These are phyloP conservation scores for Heterotilapia buettikoferi DNA, from an alignment of 2,113 vertebrate genomes.

Conservation along the genomic window DNA sequence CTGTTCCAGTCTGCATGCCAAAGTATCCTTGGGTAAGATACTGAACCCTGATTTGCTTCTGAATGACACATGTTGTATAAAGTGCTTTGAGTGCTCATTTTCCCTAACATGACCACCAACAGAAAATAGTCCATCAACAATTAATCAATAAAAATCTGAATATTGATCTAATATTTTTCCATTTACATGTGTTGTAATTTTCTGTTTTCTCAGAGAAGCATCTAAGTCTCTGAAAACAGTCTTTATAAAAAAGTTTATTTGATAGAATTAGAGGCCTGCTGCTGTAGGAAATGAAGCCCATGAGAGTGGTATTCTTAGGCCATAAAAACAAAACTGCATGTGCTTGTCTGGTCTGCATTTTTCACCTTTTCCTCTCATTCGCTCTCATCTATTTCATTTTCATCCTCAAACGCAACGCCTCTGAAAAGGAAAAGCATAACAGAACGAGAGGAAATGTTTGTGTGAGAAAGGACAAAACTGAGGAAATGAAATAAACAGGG, in stretches of 20 bases:
- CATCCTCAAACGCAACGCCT: neutral
- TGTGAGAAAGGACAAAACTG: neutral
- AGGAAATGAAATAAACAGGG: neutral
- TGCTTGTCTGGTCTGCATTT: neutral
- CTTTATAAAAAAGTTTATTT: neutral
- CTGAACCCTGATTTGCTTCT: neutral
- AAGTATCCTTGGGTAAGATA: neutral
- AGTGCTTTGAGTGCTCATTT: neutral
- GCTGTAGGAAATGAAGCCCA: neutral
- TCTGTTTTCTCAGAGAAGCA: neutral
- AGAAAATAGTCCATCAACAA: neutral
- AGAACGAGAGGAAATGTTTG: neutral
- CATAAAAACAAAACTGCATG: neutral
- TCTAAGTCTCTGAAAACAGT: neutral
- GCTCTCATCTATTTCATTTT: neutral
- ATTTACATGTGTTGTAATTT: neutral
- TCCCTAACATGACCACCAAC: neutral
- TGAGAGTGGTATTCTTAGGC: neutral
- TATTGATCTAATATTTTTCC: neutral
- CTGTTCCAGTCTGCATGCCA: neutral
- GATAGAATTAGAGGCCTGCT: neutral
- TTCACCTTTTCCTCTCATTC: neutral
- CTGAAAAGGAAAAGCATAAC: neutral
- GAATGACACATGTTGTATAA: neutral
- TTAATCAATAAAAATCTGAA: neutral